Conservation (phyloP, 1,140 invertebrate genomes). For the Pseudomyrmex concolor region DNA sequence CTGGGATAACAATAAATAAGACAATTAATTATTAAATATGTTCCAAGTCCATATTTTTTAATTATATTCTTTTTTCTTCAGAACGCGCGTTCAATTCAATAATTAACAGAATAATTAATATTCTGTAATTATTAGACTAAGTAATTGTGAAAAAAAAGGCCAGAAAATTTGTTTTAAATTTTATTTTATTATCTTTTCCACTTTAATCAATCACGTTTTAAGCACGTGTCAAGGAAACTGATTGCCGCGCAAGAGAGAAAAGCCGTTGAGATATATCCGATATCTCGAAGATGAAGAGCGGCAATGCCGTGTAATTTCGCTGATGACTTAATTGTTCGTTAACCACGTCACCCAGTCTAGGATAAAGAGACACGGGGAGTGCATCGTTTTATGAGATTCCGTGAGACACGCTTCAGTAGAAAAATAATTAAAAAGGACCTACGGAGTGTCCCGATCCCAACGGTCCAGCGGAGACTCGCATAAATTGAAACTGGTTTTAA, state of each 20-base stretch:
- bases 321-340: slow-evolving; percentile 71
- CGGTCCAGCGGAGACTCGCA: slow-evolving; percentile 28
- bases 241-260: background rate
- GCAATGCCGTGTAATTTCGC: background rate
- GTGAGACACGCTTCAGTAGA: slow-evolving; percentile 45
- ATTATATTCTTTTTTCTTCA: no score
- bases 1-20: no score
- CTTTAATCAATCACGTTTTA: no score
- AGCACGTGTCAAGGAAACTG: slow-evolving; percentile 1
- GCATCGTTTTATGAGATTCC: background rate
- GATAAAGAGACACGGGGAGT: slow-evolving; percentile 21
- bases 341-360: slow-evolving; percentile 17
- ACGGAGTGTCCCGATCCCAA: slow-evolving; percentile 51
- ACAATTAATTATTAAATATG: no score
- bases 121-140: no score
- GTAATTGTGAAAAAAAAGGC: no score
- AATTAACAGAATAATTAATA: no score
- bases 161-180: no score
- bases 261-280: slow-evolving; percentile 24
- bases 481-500: slow-evolving; percentile 82
- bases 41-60: no score
- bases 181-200: no score
- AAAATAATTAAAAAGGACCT: slow-evolving; percentile 73
- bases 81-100: no score
- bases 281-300: slow-evolving; percentile 17